A percentile compares a stretch with the other conserved stretches of the same genome.
Evolutionary conservation across 2,888 invertebrate species (phyloP).

Genomic region (Hypercompe scribonia): DNA sequence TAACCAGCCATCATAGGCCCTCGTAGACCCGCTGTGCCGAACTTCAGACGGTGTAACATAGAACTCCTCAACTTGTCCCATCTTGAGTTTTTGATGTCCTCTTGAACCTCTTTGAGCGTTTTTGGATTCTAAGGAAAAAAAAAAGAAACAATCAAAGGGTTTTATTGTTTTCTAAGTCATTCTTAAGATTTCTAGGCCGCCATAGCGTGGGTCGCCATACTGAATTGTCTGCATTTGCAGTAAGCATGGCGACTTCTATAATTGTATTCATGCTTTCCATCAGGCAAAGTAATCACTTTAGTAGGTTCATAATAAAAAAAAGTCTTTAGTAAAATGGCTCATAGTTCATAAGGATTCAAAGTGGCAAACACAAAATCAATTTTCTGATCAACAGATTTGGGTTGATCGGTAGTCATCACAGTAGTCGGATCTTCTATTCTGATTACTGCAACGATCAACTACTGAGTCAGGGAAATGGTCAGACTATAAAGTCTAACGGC

Average conservation of each 20-base stretch:
- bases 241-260: too few species aligned
- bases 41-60: constrained; percentile 90
- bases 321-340: background rate
- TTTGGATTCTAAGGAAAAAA: constrained; percentile 84
- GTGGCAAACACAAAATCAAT: background rate
- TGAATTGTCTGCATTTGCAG: too few species aligned
- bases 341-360: background rate
- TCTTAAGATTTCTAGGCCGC: too few species aligned
- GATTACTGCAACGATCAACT: background rate
- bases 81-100: constrained; percentile 85
- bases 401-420: background rate
- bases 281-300: too few species aligned
- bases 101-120: constrained; percentile 88
- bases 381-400: background rate
- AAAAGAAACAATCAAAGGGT: background rate
- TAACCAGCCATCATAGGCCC: constrained; percentile 97
- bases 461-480: too few species aligned
- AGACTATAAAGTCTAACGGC: background rate
- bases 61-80: constrained; percentile 87
- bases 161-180: too few species aligned
- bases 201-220: too few species aligned
- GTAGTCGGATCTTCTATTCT: background rate
- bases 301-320: too few species aligned
- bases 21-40: constrained; percentile 97
- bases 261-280: too few species aligned